Conservation (phyloP, 2,888 invertebrate species). For the Idaea aversata region DNA sequence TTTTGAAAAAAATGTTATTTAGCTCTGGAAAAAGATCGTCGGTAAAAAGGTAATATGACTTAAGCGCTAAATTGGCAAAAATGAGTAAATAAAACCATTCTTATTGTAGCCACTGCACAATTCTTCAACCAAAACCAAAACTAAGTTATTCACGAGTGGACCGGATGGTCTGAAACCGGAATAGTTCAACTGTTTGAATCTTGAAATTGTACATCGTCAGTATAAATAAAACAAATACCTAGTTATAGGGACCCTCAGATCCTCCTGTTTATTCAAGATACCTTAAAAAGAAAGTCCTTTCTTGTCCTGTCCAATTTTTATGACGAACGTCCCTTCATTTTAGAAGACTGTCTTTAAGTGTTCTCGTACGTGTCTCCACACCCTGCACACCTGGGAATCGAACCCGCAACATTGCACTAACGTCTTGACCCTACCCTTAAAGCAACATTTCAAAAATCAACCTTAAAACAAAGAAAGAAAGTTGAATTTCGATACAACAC, state of each 20-base stretch:
- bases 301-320: constrained; percentile 74
- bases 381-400: constrained; percentile 79
- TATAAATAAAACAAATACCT: neutral
- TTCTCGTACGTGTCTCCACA: constrained; percentile 70
- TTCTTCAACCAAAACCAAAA: no score
- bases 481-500: constrained; percentile 30
- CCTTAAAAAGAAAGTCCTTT: constrained; percentile 24
- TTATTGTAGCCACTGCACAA: no score
- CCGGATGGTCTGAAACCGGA: no score
- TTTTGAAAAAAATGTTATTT: neutral
- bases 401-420: constrained; percentile 74
- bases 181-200: no score
- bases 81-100: neutral
- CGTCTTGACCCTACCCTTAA: constrained; percentile 61
- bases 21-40: neutral
- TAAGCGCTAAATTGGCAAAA: neutral
- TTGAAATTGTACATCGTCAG: no score
- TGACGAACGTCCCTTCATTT: constrained; percentile 77
- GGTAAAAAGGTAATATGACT: neutral
- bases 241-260: neutral
- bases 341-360: constrained; percentile 75
- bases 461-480: constrained; percentile 25
- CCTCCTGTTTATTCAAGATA: neutral
- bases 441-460: constrained; percentile 32
- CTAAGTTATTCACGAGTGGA: no score